Evolutionary conservation across 2,888 invertebrate genomes (phyloP).

Genomic region (Argyresthia goedartella): DNA sequence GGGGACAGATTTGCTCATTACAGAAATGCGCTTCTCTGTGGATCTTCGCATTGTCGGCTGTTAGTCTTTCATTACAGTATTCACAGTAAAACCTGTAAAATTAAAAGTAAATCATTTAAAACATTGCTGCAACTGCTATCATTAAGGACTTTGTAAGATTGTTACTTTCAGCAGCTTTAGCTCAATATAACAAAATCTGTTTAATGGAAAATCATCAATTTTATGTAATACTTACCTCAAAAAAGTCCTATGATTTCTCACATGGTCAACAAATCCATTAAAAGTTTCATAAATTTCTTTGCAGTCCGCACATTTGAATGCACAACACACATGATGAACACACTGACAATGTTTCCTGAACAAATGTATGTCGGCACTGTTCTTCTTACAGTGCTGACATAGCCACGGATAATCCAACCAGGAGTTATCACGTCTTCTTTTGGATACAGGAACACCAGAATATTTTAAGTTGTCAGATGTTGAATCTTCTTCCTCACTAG

Average conservation of each 20-base stretch:
- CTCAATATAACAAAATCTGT: too few species aligned
- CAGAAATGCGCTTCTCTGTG: not conserved
- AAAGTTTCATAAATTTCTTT: conserved; percentile 9
- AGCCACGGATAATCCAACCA: conserved; percentile 14
- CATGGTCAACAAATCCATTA: conserved; percentile 15
- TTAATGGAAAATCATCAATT: too few species aligned
- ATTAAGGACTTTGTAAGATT: too few species aligned
- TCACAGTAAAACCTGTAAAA: conserved; percentile 15
- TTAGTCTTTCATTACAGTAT: conserved; percentile 15
- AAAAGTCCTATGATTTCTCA: conserved; percentile 10
- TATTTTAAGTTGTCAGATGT: too few species aligned
- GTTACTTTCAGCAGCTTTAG: too few species aligned
- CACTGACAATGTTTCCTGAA: conserved; percentile 13
- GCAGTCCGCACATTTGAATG: conserved; percentile 15
- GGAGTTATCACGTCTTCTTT: conserved; percentile 2
- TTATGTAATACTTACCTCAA: not conserved
- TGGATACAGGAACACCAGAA: not conserved
- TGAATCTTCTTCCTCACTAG: too few species aligned
- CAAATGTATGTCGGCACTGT: conserved; percentile 8
- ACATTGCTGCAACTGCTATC: too few species aligned
- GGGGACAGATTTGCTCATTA: not conserved
- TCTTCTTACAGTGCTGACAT: conserved; percentile 11
- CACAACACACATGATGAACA: conserved; percentile 12
- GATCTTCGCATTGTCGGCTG: not conserved
- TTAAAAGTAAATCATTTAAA: too few species aligned